Evolutionary conservation across 2,113 vertebrate species (phyloP), one percentile per base, ranked within the genome.

Genomic region (Panthera uncia): DNA sequence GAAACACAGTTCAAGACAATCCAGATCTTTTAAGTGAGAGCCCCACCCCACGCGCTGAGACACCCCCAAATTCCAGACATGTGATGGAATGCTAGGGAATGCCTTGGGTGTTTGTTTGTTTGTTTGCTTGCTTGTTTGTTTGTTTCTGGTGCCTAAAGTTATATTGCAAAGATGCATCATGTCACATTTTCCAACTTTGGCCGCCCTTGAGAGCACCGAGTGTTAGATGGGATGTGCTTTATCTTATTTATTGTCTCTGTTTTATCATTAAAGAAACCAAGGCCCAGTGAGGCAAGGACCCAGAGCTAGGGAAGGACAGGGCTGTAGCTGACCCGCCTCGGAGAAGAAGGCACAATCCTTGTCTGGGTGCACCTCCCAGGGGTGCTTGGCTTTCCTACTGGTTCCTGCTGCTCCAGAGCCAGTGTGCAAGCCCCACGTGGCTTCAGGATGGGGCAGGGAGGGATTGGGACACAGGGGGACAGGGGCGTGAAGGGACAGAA

Each of bases 11-110:
- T 27, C 15, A 69, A 63, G 19, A n/a, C 12, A 48, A 82, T 31
- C 18, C 23, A 86, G 14, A 52, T 5, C n/a, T 74, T 78, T 81
- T 36, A 84, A 71, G 45, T 7, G 3, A 90, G 97, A 38, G 13
- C 16, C 15, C 52, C 33, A 11, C 19, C 33, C 48, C 6, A 10
- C 10, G 50, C 0, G 21, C 27, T 36, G 52, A 38, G 83, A 4
- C 1, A 3, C 15, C 15, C 3, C 1, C 23, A 15, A 4, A 7
- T 45, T n/a, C 25, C 68, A 33, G 29, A 16, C 12, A 0, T 8
- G n/a, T 11, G 2, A 1, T 0, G 0, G 29, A 25, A 61, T 0
- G 11, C 5, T 0, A 2, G 1, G 55, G 29, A 45, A 63, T 50
- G 36, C 27, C 29, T 76, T 1, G 33, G 61, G 66, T 3, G n/a